Conservation (phyloP, 2,113 vertebrate genomes). For the Hippocampus barbouri region DNA sequence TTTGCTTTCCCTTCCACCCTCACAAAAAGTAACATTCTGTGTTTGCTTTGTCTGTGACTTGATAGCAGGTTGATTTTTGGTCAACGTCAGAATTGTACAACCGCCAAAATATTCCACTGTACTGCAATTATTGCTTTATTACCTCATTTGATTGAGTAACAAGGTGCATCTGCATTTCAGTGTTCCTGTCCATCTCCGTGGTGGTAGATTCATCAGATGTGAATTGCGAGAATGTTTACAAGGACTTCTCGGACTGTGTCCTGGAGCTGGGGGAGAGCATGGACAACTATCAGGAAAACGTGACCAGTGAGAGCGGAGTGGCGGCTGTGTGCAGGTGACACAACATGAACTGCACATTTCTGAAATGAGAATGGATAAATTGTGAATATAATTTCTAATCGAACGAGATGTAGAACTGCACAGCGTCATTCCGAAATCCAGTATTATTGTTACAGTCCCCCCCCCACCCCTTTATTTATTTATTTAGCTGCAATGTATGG, state of each 20-base stretch:
- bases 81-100: background rate
- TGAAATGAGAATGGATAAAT: background rate
- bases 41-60: too few relatives aligned
- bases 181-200: slow-evolving; percentile 48
- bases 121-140: background rate
- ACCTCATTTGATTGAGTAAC: background rate
- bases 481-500: background rate
- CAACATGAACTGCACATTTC: background rate
- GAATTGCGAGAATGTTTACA: slow-evolving; percentile 64
- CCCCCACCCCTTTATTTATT: background rate
- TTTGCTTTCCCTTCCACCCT: too few relatives aligned
- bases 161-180: slow-evolving; percentile 34
- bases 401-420: background rate
- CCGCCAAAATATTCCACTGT: background rate
- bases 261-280: slow-evolving; percentile 73
- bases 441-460: background rate
- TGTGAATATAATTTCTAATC: background rate
- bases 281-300: slow-evolving; percentile 65
- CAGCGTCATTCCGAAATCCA: background rate
- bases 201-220: slow-evolving; percentile 50
- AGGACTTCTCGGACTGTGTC: slow-evolving; percentile 72
- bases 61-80: background rate
- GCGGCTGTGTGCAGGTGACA: slow-evolving; percentile 65
- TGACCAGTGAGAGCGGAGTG: slow-evolving; percentile 64
- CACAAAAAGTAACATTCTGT: too few relatives aligned